phyloP scores from a whole-genome alignment of 2,797 vertebrate species.

The Mormyrus proboscirostris region DNA sequence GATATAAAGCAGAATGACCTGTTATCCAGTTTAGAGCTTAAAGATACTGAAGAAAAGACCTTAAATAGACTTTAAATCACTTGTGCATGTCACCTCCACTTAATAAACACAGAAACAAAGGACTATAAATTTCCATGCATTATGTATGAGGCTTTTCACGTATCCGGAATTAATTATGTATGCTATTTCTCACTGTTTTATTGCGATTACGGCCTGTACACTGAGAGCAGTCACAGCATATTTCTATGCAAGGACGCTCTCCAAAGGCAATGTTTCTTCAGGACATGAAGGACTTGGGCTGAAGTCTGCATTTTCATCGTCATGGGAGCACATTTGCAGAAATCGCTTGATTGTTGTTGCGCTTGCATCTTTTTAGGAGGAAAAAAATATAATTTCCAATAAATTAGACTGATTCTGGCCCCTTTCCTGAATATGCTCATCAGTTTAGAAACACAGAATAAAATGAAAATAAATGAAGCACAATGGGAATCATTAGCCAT shows the following conservation, averaged over 20 bases:
- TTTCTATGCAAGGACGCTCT: background rate
- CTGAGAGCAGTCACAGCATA: background rate
- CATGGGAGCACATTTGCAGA: background rate
- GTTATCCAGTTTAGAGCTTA: background rate
- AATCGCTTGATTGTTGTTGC: background rate
- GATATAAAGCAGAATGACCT: background rate
- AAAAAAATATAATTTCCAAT: background rate
- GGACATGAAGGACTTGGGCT: background rate
- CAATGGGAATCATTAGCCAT: background rate
- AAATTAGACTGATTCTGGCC: background rate
- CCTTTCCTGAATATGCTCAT: background rate
- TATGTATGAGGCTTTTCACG: background rate
- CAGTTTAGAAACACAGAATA: background rate
- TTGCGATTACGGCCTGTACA: background rate
- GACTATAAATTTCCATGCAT: background rate
- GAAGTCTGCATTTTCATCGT: background rate
- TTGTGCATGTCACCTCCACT: background rate
- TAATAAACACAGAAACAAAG: conserved; percentile 5
- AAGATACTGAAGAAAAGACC: background rate
- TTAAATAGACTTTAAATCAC: background rate
- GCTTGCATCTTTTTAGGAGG: background rate
- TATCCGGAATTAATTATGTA: background rate
- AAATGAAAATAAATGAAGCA: background rate
- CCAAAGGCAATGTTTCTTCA: background rate
- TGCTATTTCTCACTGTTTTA: background rate